Evolutionary conservation across 2,113 vertebrate species (phyloP).

Genomic region (Sula dactylatra): DNA sequence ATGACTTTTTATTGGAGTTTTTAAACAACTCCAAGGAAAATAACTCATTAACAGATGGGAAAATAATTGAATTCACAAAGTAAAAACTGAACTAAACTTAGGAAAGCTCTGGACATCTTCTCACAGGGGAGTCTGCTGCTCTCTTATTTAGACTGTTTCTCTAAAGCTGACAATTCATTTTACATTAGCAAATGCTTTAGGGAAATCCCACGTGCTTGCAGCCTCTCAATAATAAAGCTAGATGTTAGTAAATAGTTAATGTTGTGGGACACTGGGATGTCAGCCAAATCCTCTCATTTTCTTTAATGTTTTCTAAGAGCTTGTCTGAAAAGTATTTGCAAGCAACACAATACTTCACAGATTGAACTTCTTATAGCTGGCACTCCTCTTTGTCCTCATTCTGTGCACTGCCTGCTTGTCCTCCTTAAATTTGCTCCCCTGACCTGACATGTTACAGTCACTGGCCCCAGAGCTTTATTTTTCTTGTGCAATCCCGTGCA

Average conservation of each 20-base stretch:
- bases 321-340: constrained; percentile 51
- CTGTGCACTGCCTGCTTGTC: background rate
- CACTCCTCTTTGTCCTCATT: background rate
- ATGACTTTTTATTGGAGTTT: constrained; percentile 19
- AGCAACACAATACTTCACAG: constrained; percentile 41
- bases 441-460: background rate
- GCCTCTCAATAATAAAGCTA: constrained; percentile 47
- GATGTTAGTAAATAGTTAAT: constrained; percentile 68
- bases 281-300: constrained; percentile 61
- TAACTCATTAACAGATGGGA: constrained; percentile 49
- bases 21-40: constrained; percentile 60
- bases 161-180: constrained; percentile 67
- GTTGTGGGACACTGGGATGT: constrained; percentile 51
- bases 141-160: constrained; percentile 43
- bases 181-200: constrained; percentile 59
- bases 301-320: constrained; percentile 63
- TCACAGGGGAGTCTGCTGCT: constrained; percentile 42
- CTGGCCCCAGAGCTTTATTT: background rate
- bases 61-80: constrained; percentile 53
- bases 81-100: constrained; percentile 48
- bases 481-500: background rate
- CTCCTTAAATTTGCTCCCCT: background rate
- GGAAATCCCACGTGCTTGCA: constrained; percentile 39
- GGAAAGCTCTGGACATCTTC: constrained; percentile 33
- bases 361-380: constrained; percentile 5